phyloP scores from a whole-genome alignment of 2,888 invertebrate genomes.

The Trachelus troglodyta region DNA sequence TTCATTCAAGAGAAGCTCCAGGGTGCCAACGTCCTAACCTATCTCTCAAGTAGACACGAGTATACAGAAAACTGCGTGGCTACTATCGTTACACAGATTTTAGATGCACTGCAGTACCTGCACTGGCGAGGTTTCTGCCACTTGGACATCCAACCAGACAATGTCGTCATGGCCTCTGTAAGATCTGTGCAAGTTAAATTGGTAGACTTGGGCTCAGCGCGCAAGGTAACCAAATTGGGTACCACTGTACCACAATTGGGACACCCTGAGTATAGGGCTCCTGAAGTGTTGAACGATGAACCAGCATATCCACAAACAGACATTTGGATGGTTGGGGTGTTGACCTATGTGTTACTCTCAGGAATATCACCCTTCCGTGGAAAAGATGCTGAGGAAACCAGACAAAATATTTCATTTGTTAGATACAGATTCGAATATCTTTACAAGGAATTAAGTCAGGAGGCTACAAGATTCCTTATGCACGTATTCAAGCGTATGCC shows the following conservation, averaged over 20 bases:
- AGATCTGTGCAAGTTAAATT: constrained; percentile 89
- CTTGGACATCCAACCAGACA: constrained; percentile 93
- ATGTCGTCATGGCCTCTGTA: constrained; percentile 90
- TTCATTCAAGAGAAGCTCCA: constrained; percentile 86
- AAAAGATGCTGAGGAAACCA: constrained; percentile 82
- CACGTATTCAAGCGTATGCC: constrained; percentile 94
- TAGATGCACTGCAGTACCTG: constrained; percentile 92
- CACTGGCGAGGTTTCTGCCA: constrained; percentile 94
- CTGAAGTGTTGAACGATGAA: constrained; percentile 90
- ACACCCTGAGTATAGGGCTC: constrained; percentile 84
- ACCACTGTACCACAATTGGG: constrained; percentile 77
- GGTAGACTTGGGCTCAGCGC: constrained; percentile 91
- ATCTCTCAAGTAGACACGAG: constrained; percentile 87
- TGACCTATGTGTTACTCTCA: constrained; percentile 91
- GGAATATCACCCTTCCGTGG: constrained; percentile 94
- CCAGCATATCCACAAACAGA: constrained; percentile 91
- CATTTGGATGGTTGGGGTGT: constrained; percentile 94
- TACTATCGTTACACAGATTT: constrained; percentile 84
- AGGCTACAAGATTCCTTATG: constrained; percentile 94
- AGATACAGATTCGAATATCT: constrained; percentile 94
- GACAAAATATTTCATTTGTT: constrained; percentile 92
- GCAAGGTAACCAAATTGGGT: constrained; percentile 83
- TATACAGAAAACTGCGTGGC: constrained; percentile 95
- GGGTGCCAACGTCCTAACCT: constrained; percentile 92
- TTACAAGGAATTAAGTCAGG: constrained; percentile 94